Conservation (phyloP, 2,113 vertebrate species). For the Haemorhous mexicanus region DNA sequence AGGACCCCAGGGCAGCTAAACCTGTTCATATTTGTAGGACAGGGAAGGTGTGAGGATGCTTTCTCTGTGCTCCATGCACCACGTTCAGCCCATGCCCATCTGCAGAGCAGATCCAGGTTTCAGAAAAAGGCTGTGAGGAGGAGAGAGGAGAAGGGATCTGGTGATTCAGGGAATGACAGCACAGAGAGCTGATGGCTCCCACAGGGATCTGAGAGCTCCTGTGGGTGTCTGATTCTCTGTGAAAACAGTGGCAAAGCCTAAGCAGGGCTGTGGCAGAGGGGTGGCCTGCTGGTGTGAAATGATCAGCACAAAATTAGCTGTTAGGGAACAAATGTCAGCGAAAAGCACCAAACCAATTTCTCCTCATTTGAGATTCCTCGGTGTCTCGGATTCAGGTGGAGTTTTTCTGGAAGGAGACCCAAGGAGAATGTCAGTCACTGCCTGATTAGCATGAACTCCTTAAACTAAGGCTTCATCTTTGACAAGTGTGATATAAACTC, state of each 20-base stretch:
- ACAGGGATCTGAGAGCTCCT: background rate
- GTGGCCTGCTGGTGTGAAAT: background rate
- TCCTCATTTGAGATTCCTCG: slow-evolving; percentile 41
- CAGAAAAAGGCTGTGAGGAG: background rate
- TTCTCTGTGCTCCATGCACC: background rate
- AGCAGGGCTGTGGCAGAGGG: background rate
- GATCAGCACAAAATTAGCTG: background rate
- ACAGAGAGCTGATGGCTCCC: background rate
- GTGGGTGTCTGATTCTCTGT: background rate
- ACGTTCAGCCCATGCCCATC: background rate
- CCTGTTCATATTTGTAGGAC: background rate
- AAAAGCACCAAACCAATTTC: slow-evolving; percentile 10
- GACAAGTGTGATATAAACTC: slow-evolving; percentile 60
- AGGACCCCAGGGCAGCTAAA: background rate
- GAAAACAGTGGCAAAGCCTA: background rate
- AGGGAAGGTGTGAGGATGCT: background rate
- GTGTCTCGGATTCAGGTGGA: slow-evolving; percentile 13
- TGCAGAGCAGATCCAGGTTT: background rate
- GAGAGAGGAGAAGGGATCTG: background rate
- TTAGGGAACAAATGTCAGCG: background rate
- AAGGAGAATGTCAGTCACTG: slow-evolving; percentile 75
- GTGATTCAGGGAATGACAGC: background rate
- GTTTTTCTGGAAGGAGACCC: slow-evolving; percentile 39
- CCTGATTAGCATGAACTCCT: slow-evolving; percentile 70
- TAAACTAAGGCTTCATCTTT: slow-evolving; percentile 61